phyloP scores from a whole-genome alignment of 2,113 vertebrate species.

The Paracanthobrama guichenoti region DNA sequence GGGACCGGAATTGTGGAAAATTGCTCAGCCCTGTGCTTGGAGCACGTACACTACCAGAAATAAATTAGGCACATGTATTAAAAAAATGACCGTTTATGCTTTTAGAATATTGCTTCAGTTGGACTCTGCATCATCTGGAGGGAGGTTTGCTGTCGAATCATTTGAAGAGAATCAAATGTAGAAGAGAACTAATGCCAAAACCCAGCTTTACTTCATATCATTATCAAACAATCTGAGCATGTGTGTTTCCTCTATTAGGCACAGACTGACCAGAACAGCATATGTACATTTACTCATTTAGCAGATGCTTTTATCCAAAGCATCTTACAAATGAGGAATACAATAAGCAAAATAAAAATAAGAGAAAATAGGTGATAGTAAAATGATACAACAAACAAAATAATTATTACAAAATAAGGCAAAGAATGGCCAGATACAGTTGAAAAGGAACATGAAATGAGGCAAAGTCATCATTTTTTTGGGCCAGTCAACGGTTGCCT shows the following conservation, averaged over 20 bases:
- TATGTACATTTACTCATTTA: not conserved
- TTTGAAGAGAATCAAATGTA: not conserved
- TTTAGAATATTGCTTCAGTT: constrained; percentile 24
- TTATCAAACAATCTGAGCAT: not conserved
- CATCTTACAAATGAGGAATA: not conserved
- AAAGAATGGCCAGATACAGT: too few species aligned
- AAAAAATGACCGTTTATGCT: not conserved
- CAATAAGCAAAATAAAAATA: not conserved
- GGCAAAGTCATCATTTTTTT: too few species aligned
- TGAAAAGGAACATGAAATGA: too few species aligned
- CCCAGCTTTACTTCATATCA: not conserved
- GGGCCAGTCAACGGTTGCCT: too few species aligned
- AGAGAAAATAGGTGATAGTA: too few species aligned
- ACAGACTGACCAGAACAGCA: not conserved
- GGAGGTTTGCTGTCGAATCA: not conserved
- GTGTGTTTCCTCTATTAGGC: not conserved
- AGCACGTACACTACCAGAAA: not conserved
- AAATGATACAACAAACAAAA: too few species aligned
- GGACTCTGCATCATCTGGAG: not conserved
- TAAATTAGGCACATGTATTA: constrained; percentile 15
- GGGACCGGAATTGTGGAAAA: constrained; percentile 51
- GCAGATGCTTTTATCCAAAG: not conserved
- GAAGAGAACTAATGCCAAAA: not conserved
- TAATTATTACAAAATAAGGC: too few species aligned
- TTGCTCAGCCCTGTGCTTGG: constrained; percentile 17